These are phyloP conservation scores for Drosophila quinaria DNA, from an alignment of 2,888 invertebrate species.

Conservation along the genomic window DNA sequence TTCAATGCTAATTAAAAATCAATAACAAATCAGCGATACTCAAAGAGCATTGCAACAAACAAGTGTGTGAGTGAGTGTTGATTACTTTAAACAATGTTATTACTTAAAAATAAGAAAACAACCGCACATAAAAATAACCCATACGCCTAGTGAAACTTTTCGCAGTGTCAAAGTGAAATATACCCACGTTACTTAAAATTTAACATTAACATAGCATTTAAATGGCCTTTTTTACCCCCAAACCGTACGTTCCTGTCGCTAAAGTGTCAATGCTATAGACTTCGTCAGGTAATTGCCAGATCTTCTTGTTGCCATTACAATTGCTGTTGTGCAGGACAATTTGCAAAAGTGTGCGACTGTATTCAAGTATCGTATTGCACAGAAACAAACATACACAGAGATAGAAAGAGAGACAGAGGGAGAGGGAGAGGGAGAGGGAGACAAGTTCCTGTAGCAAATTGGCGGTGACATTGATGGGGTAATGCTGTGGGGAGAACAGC, in stretches of 20 bases:
- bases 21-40: conserved; percentile 44
- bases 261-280: conserved; percentile 68
- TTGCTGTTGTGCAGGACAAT: conserved; percentile 63
- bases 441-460: conserved; percentile 66
- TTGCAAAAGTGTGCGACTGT: conserved; percentile 62
- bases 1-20: conserved; percentile 74
- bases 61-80: not conserved
- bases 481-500: conserved; percentile 29
- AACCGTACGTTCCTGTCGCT: conserved; percentile 8
- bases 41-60: not conserved
- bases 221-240: conserved; percentile 21
- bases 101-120: conserved; percentile 1
- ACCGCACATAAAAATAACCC: conserved; percentile 29
- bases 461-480: conserved; percentile 79
- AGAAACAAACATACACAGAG: conserved; percentile 19
- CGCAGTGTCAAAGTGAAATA: conserved; percentile 41
- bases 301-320: conserved; percentile 47
- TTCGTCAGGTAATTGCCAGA: conserved; percentile 63
- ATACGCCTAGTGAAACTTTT: conserved; percentile 7
- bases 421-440: not conserved
- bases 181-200: conserved; percentile 65
- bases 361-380: conserved; percentile 52
- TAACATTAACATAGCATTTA: conserved; percentile 58
- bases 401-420: conserved; percentile 3
- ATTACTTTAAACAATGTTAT: not conserved